Base-by-base conservation (phyloP, 2,797 vertebrate species). In the Neomorphus geoffroyi region DNA sequence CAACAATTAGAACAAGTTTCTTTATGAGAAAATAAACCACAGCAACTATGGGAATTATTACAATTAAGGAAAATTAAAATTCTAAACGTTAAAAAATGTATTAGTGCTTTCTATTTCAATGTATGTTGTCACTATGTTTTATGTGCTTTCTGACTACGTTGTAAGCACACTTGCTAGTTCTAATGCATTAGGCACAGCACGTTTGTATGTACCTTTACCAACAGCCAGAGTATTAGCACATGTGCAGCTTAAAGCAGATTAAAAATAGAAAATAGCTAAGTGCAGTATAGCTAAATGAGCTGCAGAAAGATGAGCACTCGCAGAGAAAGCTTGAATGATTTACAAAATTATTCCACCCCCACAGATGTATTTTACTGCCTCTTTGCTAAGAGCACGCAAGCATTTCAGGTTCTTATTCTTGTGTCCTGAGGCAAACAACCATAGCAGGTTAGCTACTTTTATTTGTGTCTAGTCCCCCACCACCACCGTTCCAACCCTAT, bases 181-280 rank as follows among this genome's bases (percentile, higher is more conserved):
- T 7, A 43, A 33, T 60, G 66, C 90, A 48, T 3, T 3, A 65
- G 41, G 81, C 61, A 45, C 61, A 32, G 78, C 74, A 9, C 18
- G 22, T 10, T 23, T 67, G 27, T 2, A n/a, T 35, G 65, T 28
- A 84, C 83, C 89, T 87, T 28, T 41, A 37, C 74, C 88, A 83
- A 80, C 45, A 73, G 27, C n/a, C 70, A 65, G 62, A 64, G 86
- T 39, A 32, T 12, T 57, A 86, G 28, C 87, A 86, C 96, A 30
- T 70, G 75, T 30, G 82, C 91, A 88, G 87, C 91, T 90, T 67
- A 91, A 64, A 91, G 91, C 65, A 64, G 91, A 24, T 70, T 87
- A 94, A 93, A 96, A 96, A 94, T 86, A 93, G 92, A 30, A 82
- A 23, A 30, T 3, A 70, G 94, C 85, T 24, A 37, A 89, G 90